Evolutionary conservation across 2,888 invertebrate genomes (phyloP).

Genomic region (Cryptocephalus moraei): DNA sequence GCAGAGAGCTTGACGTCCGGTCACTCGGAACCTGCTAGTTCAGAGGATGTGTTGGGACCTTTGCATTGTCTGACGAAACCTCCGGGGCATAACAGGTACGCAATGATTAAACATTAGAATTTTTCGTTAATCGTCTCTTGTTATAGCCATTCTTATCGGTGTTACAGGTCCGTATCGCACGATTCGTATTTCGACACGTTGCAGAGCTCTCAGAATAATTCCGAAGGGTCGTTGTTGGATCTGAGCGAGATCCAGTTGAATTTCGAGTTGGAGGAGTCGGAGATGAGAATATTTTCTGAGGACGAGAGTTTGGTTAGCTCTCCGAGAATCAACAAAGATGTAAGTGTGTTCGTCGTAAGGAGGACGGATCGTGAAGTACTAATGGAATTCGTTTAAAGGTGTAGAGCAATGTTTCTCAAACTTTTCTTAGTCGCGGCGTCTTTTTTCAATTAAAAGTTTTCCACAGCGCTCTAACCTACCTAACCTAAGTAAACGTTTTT

Average conservation of each 20-base stretch:
- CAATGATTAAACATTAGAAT: not conserved
- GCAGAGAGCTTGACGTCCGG: conserved; percentile 54
- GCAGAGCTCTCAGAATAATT: conserved; percentile 45
- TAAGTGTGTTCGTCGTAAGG: conserved; percentile 19
- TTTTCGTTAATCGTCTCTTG: not conserved
- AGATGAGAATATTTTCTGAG: conserved; percentile 82
- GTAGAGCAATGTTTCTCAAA: too few species aligned
- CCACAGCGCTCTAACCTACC: too few species aligned
- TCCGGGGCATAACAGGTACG: conserved; percentile 43
- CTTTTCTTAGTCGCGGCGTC: too few species aligned
- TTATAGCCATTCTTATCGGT: not conserved
- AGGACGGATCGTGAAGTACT: too few species aligned
- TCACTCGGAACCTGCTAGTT: conserved; percentile 33
- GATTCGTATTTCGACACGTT: conserved; percentile 86
- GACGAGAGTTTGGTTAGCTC: conserved; percentile 62
- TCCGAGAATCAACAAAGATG: conserved; percentile 41
- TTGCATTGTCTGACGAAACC: conserved; percentile 37
- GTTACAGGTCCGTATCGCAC: conserved; percentile 68
- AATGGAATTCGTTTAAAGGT: too few species aligned
- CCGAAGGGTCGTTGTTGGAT: conserved; percentile 47
- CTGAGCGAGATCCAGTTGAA: conserved; percentile 76
- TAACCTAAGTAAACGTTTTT: too few species aligned
- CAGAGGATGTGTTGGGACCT: conserved; percentile 38
- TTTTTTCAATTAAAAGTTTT: too few species aligned
- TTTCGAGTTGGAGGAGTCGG: conserved; percentile 75